Evolutionary conservation across 2,797 vertebrate genomes (phyloP).

Genomic region (Notoglanidium macrostoma): DNA sequence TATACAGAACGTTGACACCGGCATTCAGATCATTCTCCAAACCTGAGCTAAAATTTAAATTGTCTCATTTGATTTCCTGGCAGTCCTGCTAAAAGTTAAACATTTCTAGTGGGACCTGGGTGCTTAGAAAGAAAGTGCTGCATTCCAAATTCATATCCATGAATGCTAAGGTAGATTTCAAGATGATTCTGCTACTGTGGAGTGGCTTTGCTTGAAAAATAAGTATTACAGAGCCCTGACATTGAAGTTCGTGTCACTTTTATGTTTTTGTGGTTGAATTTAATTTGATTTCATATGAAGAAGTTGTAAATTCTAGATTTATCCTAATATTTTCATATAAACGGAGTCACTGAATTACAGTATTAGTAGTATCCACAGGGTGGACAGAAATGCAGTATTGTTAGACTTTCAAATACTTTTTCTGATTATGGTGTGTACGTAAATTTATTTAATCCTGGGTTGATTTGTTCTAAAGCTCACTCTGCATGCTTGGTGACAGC

Average conservation of each 20-base stretch:
- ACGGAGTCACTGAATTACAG: background rate
- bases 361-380: background rate
- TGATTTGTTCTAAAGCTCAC: slow-evolving; percentile 1
- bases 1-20: slow-evolving; percentile 33
- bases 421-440: background rate
- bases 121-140: slow-evolving; percentile 14
- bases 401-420: background rate
- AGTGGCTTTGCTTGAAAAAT: slow-evolving; percentile 2
- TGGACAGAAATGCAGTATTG: background rate
- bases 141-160: slow-evolving; percentile 19
- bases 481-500: background rate
- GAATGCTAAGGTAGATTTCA: slow-evolving; percentile 33
- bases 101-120: slow-evolving; percentile 10
- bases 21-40: slow-evolving; percentile 48
- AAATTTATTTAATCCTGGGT: background rate
- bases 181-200: background rate
- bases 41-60: slow-evolving; percentile 50
- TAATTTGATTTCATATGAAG: background rate
- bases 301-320: background rate
- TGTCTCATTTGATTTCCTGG: slow-evolving; percentile 45
- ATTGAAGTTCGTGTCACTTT: background rate
- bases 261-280: background rate
- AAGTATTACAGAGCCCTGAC: slow-evolving; percentile 9
- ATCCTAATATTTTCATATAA: background rate
- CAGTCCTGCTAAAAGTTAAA: slow-evolving; percentile 41